phyloP scores from a whole-genome alignment of 2,888 invertebrate species.

The Falcaria lacertinaria region DNA sequence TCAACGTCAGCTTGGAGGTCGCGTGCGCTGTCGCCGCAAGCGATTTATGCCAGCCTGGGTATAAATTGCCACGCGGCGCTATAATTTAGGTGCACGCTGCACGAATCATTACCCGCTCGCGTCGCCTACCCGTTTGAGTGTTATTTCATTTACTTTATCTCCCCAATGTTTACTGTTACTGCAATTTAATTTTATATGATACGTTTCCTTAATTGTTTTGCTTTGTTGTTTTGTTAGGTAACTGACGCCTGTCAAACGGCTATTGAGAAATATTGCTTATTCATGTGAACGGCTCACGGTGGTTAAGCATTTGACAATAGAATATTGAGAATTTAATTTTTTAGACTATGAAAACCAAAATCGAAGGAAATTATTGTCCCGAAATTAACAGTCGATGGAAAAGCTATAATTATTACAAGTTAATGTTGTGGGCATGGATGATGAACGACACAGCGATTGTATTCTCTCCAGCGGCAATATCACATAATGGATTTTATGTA shows the following conservation, averaged over 20 bases:
- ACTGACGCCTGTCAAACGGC: constrained; percentile 8
- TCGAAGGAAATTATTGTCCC: constrained; percentile 29
- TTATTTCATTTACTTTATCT: constrained; percentile 73
- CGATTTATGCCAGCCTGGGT: constrained; percentile 71
- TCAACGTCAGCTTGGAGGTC: constrained; percentile 63
- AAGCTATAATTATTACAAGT: constrained; percentile 47
- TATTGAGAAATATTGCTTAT: background rate
- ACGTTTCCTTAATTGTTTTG: constrained; percentile 27
- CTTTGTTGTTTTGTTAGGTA: constrained; percentile 5
- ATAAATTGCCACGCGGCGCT: constrained; percentile 73
- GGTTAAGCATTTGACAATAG: constrained; percentile 13
- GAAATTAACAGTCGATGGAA: constrained; percentile 45
- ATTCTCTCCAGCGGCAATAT: constrained; percentile 43
- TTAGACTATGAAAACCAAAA: constrained; percentile 10
- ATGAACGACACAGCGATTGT: constrained; percentile 53
- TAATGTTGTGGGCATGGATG: constrained; percentile 61
- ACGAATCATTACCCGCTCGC: constrained; percentile 78
- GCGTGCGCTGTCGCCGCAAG: constrained; percentile 60
- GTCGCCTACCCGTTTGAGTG: constrained; percentile 45
- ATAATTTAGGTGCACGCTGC: constrained; percentile 77
- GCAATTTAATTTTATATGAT: constrained; percentile 49
- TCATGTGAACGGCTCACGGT: constrained; percentile 5
- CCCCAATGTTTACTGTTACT: constrained; percentile 59
- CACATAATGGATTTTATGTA: constrained; percentile 51
- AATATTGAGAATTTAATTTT: background rate